phyloP scores from a whole-genome alignment of 2,888 invertebrate species.

The Iselma pallidipennis region DNA sequence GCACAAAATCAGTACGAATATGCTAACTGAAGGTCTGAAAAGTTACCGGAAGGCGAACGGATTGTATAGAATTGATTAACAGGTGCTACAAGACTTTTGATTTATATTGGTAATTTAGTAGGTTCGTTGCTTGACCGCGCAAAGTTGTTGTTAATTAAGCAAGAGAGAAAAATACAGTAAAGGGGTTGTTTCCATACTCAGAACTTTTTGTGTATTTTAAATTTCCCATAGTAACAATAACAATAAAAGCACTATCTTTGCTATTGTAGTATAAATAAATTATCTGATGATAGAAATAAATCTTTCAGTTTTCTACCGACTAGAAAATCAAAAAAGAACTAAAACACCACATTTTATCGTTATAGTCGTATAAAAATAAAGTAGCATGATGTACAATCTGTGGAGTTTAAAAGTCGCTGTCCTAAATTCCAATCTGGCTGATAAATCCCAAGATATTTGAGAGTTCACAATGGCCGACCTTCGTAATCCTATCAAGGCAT shows the following conservation, averaged over 20 bases:
- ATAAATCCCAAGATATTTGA: slow-evolving; percentile 45
- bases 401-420: slow-evolving; percentile 31
- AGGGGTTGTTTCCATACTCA: background rate
- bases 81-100: background rate
- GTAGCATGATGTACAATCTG: slow-evolving; percentile 28
- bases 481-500: slow-evolving; percentile 42
- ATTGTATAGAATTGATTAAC: background rate
- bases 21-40: too few species aligned
- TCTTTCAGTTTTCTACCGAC: slow-evolving; percentile 11
- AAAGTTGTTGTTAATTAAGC: background rate
- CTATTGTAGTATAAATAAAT: background rate
- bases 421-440: slow-evolving; percentile 44
- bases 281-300: slow-evolving; percentile 9
- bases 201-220: too few species aligned
- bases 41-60: background rate
- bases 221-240: too few species aligned
- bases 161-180: background rate
- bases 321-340: slow-evolving; percentile 10
- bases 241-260: too few species aligned
- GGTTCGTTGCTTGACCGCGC: background rate
- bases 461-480: slow-evolving; percentile 45
- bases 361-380: slow-evolving; percentile 31
- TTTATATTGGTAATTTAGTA: background rate
- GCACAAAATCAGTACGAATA: too few species aligned
- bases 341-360: slow-evolving; percentile 29